These are phyloP conservation scores for Congeria kusceri DNA, from an alignment of 2,888 invertebrate genomes.

Conservation along the genomic window DNA sequence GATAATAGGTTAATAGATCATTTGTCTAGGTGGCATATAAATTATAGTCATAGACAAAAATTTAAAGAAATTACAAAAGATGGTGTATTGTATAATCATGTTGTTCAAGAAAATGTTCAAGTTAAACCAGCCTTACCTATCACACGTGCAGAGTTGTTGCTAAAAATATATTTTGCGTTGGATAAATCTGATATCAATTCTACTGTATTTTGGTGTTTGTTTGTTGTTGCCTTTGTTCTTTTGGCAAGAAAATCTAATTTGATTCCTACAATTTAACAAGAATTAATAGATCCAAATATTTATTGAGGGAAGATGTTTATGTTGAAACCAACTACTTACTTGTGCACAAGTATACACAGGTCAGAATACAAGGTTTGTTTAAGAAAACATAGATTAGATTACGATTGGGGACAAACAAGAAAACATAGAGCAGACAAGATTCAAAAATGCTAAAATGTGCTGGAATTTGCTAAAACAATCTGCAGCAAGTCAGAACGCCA, in stretches of 20 bases:
- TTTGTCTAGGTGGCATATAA: slow-evolving; percentile 39
- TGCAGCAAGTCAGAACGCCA: too few relatives aligned
- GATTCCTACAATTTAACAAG: too few relatives aligned
- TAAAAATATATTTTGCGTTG: neutral
- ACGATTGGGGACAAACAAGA: too few relatives aligned
- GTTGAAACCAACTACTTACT: too few relatives aligned
- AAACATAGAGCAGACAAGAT: too few relatives aligned
- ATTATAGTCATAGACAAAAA: neutral
- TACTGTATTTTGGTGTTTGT: slow-evolving; percentile 18
- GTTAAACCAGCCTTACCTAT: slow-evolving; percentile 3
- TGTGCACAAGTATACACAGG: too few relatives aligned
- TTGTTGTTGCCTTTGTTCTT: neutral
- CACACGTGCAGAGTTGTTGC: neutral
- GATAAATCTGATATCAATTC: neutral
- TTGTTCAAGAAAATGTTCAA: slow-evolving; percentile 1
- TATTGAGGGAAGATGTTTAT: too few relatives aligned
- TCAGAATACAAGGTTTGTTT: too few relatives aligned
- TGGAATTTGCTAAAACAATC: too few relatives aligned
- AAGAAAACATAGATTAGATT: too few relatives aligned
- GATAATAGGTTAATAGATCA: slow-evolving; percentile 32
- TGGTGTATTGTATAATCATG: neutral
- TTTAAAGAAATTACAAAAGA: slow-evolving; percentile 14
- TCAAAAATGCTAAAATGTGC: too few relatives aligned
- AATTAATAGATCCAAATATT: too few relatives aligned
- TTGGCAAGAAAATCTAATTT: neutral